These are phyloP conservation scores for Leucoraja erinaceus DNA, from an alignment of 2,113 vertebrate genomes.

Conservation along the genomic window DNA sequence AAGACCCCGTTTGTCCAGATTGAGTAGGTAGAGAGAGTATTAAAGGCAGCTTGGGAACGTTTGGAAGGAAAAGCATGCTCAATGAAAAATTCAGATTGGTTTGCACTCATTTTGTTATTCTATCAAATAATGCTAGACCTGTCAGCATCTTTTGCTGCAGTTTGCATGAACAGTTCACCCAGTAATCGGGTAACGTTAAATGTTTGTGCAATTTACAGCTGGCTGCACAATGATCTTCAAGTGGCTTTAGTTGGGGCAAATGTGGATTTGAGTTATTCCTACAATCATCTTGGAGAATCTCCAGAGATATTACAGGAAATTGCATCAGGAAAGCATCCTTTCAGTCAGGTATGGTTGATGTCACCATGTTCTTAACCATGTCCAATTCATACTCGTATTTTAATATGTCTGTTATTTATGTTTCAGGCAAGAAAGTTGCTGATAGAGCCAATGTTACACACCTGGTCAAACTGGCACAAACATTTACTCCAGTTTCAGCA, in stretches of 20 bases:
- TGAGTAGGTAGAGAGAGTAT: neutral
- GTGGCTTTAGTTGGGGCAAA: constrained; percentile 78
- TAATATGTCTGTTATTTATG: neutral
- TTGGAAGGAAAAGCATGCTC: no score
- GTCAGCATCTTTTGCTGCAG: neutral
- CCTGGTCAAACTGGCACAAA: neutral
- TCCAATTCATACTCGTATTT: neutral
- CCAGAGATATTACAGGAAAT: constrained; percentile 75
- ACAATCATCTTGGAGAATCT: constrained; percentile 85
- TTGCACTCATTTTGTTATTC: neutral
- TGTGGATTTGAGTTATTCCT: constrained; percentile 84
- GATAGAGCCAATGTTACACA: neutral
- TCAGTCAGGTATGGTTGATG: constrained; percentile 65
- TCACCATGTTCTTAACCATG: neutral
- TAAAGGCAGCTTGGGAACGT: neutral
- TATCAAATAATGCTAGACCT: neutral
- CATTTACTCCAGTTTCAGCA: neutral
- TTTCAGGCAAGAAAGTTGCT: neutral
- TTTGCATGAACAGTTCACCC: neutral
- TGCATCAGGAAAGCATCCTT: constrained; percentile 75
- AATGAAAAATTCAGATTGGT: neutral
- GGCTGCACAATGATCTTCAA: constrained; percentile 91
- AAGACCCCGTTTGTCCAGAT: neutral
- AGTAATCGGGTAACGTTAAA: neutral
- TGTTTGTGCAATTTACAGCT: constrained; percentile 61